These are phyloP conservation scores for Xenentodon cancila DNA, from an alignment of 2,797 vertebrate genomes.

Conservation along the genomic window DNA sequence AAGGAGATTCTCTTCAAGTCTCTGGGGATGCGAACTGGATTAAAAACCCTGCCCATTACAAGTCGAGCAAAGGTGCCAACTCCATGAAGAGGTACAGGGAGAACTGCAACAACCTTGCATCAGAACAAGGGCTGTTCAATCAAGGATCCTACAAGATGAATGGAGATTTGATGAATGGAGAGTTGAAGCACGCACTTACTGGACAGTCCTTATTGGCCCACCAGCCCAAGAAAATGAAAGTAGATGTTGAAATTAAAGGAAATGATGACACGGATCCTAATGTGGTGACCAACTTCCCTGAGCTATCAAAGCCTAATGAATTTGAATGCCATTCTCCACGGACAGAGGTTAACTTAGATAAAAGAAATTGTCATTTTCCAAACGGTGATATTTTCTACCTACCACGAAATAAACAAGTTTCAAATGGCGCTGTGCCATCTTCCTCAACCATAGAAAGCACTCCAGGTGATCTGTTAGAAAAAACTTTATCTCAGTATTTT, in stretches of 20 bases:
- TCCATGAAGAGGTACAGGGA: slow-evolving; percentile 84
- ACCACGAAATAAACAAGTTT: slow-evolving; percentile 86
- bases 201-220: slow-evolving; percentile 87
- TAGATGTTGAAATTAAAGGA: slow-evolving; percentile 82
- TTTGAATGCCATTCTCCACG: slow-evolving; percentile 77
- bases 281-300: slow-evolving; percentile 76
- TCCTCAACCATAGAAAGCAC: slow-evolving; percentile 88
- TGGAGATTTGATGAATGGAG: slow-evolving; percentile 90
- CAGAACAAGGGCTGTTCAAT: slow-evolving; percentile 80
- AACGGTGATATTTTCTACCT: slow-evolving; percentile 87
- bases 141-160: slow-evolving; percentile 86
- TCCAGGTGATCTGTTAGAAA: slow-evolving; percentile 89
- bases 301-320: slow-evolving; percentile 75
- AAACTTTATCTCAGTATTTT: slow-evolving; percentile 92
- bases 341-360: slow-evolving; percentile 80
- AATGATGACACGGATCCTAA: slow-evolving; percentile 69
- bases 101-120: slow-evolving; percentile 78
- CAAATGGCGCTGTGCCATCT: slow-evolving; percentile 93
- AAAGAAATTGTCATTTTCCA: slow-evolving; percentile 81
- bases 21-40: slow-evolving; percentile 86
- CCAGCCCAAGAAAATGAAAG: slow-evolving; percentile 87
- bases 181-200: slow-evolving; percentile 87
- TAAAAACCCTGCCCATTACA: slow-evolving; percentile 67
- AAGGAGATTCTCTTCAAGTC: slow-evolving; percentile 81
- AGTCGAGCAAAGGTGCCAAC: slow-evolving; percentile 75